phyloP scores from a whole-genome alignment of 2,113 vertebrate species.

The Tautogolabrus adspersus region DNA sequence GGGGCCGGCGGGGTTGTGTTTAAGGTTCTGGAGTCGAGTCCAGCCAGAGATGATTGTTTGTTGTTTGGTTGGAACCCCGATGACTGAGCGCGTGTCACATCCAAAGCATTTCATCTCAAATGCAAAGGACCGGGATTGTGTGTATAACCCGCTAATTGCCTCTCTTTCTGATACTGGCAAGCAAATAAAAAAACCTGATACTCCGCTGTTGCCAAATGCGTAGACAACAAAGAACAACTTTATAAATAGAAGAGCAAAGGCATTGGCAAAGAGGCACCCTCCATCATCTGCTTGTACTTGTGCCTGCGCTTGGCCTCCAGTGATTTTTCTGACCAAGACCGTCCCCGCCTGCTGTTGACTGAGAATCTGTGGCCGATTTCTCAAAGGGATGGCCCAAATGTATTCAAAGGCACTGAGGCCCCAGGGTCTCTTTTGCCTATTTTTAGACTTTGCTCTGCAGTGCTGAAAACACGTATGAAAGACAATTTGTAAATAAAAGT shows the following conservation, averaged over 20 bases:
- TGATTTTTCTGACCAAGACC: slow-evolving; percentile 33
- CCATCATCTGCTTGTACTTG: slow-evolving; percentile 20
- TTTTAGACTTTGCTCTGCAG: slow-evolving; percentile 25
- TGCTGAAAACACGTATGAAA: slow-evolving; percentile 15
- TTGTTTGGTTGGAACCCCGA: slow-evolving; percentile 38
- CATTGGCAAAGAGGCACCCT: slow-evolving; percentile 16
- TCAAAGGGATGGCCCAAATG: slow-evolving; percentile 55
- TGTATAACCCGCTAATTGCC: slow-evolving; percentile 38
- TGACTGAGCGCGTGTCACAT: slow-evolving; percentile 42
- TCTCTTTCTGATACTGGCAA: not conserved
- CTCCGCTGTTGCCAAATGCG: not conserved
- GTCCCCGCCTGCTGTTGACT: slow-evolving; percentile 36
- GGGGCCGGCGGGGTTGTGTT: slow-evolving; percentile 71
- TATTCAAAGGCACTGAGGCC: slow-evolving; percentile 44
- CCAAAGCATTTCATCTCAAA: slow-evolving; percentile 40
- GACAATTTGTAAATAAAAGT: not conserved
- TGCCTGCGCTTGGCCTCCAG: slow-evolving; percentile 41
- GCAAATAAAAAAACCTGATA: not conserved
- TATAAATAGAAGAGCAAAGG: slow-evolving; percentile 25
- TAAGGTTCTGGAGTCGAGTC: slow-evolving; percentile 76
- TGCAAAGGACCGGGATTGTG: slow-evolving; percentile 21
- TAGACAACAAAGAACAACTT: slow-evolving; percentile 36
- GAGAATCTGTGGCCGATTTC: slow-evolving; percentile 43
- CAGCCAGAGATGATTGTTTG: slow-evolving; percentile 64
- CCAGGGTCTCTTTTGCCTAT: slow-evolving; percentile 26